phyloP scores from a whole-genome alignment of 2,113 vertebrate genomes.

The Nipponia nippon region DNA sequence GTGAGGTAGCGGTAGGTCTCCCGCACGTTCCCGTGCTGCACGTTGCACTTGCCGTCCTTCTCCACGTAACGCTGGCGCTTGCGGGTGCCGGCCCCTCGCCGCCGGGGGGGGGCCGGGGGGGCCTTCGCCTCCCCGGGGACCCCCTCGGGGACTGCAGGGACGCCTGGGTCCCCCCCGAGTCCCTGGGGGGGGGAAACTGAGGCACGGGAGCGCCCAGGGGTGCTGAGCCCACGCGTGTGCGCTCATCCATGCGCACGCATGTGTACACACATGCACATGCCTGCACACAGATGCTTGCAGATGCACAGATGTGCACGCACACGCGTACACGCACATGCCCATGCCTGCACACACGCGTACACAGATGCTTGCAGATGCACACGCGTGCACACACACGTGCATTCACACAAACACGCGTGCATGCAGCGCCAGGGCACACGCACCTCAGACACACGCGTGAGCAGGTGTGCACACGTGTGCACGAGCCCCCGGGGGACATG shows the following conservation, averaged over 20 bases:
- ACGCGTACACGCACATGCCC: no score
- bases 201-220: background rate
- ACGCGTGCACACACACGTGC: background rate
- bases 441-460: no score
- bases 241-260: background rate
- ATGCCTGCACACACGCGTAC: no score
- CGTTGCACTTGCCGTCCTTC: slow-evolving; percentile 94
- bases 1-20: slow-evolving; percentile 96
- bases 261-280: background rate
- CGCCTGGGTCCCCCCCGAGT: background rate
- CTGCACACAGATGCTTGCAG: background rate
- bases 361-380: no score
- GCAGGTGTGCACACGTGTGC: no score
- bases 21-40: slow-evolving; percentile 91
- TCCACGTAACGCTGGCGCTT: slow-evolving; percentile 93
- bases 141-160: background rate
- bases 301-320: no score
- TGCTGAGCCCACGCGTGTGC: background rate
- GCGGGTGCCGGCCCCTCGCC: slow-evolving; percentile 34
- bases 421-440: background rate
- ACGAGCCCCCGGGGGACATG: background rate
- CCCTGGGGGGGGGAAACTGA: background rate
- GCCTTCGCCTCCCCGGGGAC: background rate
- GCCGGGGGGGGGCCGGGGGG: background rate
- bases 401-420: no score